phyloP scores from a whole-genome alignment of 2,113 vertebrate species.

The rat (Rattus norvegicus) region DNA sequence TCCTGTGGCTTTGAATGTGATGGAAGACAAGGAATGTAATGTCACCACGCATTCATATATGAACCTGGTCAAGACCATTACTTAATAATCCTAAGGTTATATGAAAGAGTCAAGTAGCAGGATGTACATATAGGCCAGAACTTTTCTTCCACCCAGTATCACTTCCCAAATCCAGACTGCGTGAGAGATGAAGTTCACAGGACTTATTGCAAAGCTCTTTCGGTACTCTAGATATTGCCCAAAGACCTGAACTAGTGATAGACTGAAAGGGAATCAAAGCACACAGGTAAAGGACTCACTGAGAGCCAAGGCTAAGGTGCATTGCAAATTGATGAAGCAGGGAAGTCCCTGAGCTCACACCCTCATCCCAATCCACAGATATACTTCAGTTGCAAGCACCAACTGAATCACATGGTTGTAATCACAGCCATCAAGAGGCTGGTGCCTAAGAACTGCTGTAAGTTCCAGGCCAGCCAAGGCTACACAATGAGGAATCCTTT shows the following conservation, averaged over 20 bases:
- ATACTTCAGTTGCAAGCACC: background rate
- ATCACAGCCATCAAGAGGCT: background rate
- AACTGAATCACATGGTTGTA: background rate
- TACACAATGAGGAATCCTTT: background rate
- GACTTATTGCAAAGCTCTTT: background rate
- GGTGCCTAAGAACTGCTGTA: background rate
- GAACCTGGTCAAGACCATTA: background rate
- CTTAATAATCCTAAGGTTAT: background rate
- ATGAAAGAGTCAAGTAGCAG: background rate
- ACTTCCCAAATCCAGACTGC: background rate
- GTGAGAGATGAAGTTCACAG: background rate
- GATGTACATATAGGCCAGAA: background rate
- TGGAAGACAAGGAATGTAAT: background rate
- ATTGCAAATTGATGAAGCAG: background rate
- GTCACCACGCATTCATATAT: background rate
- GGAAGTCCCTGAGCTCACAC: background rate
- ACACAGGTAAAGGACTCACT: background rate
- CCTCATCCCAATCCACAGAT: background rate
- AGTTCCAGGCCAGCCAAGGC: background rate
- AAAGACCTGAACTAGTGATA: background rate
- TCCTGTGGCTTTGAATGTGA: background rate
- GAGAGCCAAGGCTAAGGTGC: background rate
- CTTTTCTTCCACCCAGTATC: background rate
- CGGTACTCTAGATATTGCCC: slow-evolving; percentile 12
- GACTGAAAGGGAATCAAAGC: background rate